Conservation (phyloP, 1,140 invertebrate species). For the Mercenaria mercenaria region DNA sequence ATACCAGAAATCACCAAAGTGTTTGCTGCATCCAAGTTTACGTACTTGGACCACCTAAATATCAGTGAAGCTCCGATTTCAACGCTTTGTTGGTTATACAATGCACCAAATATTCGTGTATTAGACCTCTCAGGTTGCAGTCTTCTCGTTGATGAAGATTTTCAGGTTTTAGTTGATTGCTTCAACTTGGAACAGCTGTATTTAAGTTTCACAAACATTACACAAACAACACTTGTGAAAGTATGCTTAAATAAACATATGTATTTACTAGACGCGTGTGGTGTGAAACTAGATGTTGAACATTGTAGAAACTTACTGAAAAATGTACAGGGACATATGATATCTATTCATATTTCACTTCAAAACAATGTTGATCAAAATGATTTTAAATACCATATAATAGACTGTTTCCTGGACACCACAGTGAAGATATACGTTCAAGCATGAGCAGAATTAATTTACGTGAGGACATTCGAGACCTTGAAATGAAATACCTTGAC, state of each 20-base stretch:
- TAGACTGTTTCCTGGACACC: neutral
- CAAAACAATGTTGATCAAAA: neutral
- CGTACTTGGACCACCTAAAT: too few species aligned
- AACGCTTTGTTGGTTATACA: too few species aligned
- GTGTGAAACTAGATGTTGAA: neutral
- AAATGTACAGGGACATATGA: neutral
- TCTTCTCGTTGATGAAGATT: constrained; percentile 13
- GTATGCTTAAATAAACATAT: neutral
- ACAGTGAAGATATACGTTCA: neutral
- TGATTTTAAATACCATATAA: neutral
- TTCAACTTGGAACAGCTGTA: neutral
- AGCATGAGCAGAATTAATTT: too few species aligned
- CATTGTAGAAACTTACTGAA: constrained; percentile 5
- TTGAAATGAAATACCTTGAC: too few species aligned
- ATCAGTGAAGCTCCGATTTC: too few species aligned
- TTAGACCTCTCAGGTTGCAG: too few species aligned
- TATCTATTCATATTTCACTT: neutral
- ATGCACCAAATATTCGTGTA: too few species aligned
- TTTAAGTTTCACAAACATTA: constrained; percentile 16
- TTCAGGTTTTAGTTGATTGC: neutral
- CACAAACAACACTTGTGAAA: neutral
- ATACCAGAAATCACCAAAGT: constrained; percentile 4
- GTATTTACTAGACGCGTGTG: neutral
- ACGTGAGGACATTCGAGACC: too few species aligned
- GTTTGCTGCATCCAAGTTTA: too few species aligned